Percentiles rank a stretch among this genome's conserved stretches.
Conservation (phyloP, 2,797 vertebrate species). For the Sphaeramia orbicularis region DNA sequence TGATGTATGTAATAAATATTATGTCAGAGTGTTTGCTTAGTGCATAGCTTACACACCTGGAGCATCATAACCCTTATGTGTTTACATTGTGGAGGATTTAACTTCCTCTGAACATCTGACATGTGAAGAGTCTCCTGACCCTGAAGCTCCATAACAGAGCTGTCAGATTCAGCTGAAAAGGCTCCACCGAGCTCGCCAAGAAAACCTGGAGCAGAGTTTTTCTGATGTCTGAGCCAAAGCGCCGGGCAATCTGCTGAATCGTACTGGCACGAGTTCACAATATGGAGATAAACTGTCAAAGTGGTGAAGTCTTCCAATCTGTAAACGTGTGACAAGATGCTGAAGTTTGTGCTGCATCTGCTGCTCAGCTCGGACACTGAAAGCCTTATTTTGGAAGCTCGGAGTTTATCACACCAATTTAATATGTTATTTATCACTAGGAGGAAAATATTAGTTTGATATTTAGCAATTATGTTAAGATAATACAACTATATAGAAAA, state of each 20-base stretch:
- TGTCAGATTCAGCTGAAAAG: conserved; percentile 15
- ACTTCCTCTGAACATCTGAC: background rate
- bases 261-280: conserved; percentile 18
- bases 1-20: background rate
- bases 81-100: background rate
- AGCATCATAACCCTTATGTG: background rate
- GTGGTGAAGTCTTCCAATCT: background rate
- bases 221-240: conserved; percentile 16
- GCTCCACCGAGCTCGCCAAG: background rate
- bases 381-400: background rate
- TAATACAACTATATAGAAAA: too few species aligned
- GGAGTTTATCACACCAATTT: too few species aligned
- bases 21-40: background rate
- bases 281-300: conserved; percentile 22
- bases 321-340: conserved; percentile 7
- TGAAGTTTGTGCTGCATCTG: conserved; percentile 3
- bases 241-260: conserved; percentile 9
- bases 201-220: conserved; percentile 20
- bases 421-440: too few species aligned
- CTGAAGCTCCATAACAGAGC: conserved; percentile 8
- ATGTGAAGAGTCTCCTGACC: background rate
- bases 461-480: too few species aligned
- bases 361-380: background rate
- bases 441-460: too few species aligned
- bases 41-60: background rate